phyloP scores from a whole-genome alignment of 2,888 invertebrate genomes.

The Lasioglossum zephyrum region DNA sequence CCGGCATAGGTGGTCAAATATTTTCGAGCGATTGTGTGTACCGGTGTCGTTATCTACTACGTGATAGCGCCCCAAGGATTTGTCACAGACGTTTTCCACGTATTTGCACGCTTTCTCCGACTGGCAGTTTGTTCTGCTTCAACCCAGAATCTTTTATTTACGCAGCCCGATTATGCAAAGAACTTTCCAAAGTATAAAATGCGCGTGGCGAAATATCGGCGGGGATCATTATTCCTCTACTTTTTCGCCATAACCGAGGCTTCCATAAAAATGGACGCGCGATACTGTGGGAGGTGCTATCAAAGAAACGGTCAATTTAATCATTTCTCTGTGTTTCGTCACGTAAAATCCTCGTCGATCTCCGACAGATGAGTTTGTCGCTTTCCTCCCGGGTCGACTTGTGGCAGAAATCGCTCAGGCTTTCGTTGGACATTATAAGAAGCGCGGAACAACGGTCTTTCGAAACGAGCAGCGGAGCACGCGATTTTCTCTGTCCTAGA shows the following conservation, averaged over 20 bases:
- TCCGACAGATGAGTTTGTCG: neutral
- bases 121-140: slow-evolving; percentile 33
- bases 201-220: neutral
- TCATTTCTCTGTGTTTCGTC: neutral
- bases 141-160: slow-evolving; percentile 43
- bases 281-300: neutral
- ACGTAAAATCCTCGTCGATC: neutral
- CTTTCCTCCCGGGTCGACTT: neutral
- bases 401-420: neutral
- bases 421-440: slow-evolving; percentile 14
- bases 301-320: neutral
- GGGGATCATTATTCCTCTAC: neutral
- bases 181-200: slow-evolving; percentile 43
- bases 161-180: slow-evolving; percentile 38
- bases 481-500: slow-evolving; percentile 50
- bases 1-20: neutral
- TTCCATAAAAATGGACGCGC: neutral
- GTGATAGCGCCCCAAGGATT: slow-evolving; percentile 11
- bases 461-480: slow-evolving; percentile 20
- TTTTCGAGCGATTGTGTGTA: neutral
- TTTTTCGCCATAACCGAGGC: neutral
- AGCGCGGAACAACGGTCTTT: slow-evolving; percentile 18
- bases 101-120: slow-evolving; percentile 53
- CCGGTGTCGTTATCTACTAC: neutral
- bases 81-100: slow-evolving; percentile 27